Conservation (phyloP, 1,140 invertebrate species). For the Saccostrea glomerata region DNA sequence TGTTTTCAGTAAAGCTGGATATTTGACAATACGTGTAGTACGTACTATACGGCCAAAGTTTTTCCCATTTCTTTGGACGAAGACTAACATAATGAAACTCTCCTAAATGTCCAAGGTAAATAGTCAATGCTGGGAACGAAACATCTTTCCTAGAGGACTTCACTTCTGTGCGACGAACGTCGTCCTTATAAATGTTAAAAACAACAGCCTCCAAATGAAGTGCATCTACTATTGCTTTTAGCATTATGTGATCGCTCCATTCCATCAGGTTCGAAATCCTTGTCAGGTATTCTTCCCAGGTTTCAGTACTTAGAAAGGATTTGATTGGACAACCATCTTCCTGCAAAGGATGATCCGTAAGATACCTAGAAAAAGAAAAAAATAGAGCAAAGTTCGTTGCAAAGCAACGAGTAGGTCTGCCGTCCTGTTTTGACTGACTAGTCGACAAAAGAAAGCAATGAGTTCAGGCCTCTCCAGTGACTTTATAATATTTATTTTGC, state of each 20-base stretch:
- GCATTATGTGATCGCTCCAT: conserved; percentile 41
- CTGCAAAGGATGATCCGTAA: background rate
- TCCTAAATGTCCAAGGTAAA: conserved; percentile 44
- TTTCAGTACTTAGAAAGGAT: conserved; percentile 22
- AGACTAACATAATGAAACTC: conserved; percentile 54
- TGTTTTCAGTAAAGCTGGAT: background rate
- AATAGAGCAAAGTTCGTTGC: too few relatives aligned
- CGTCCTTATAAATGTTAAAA: background rate
- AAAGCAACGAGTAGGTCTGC: too few relatives aligned
- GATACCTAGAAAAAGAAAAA: background rate
- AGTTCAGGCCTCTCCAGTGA: too few relatives aligned
- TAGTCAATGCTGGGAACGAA: background rate
- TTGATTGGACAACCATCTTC: conserved; percentile 40
- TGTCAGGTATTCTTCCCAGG: conserved; percentile 36
- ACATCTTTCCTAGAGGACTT: too few relatives aligned
- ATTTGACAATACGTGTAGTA: background rate
- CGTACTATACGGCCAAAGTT: background rate
- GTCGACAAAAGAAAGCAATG: too few relatives aligned
- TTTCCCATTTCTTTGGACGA: conserved; percentile 23
- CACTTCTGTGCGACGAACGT: background rate
- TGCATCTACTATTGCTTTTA: background rate
- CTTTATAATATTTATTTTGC: too few relatives aligned
- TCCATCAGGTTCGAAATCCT: conserved; percentile 25
- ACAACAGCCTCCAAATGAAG: background rate
- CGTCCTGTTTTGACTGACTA: too few relatives aligned